These are phyloP conservation scores for Amblyteles armatorius DNA, from an alignment of 2,888 invertebrate species.

Conservation along the genomic window DNA sequence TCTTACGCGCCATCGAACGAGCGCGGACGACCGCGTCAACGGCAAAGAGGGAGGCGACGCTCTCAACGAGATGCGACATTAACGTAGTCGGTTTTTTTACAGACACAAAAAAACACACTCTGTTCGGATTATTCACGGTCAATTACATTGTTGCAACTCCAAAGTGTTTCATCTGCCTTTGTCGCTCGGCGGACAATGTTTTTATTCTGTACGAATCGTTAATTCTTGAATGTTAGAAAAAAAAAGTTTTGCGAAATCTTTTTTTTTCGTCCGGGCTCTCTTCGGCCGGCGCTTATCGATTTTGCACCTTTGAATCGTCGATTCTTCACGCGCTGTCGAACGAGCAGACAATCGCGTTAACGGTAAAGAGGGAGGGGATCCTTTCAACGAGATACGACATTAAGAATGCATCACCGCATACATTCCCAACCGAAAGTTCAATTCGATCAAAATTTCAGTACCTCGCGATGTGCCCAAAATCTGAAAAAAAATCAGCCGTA, in stretches of 20 bases:
- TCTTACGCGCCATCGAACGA: neutral
- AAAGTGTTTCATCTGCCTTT: neutral
- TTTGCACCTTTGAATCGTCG: neutral
- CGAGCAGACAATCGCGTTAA: neutral
- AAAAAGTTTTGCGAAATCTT: neutral
- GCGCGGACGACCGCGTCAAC: neutral
- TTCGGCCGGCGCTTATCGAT: neutral
- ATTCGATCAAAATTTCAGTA: no score
- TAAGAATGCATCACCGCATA: no score
- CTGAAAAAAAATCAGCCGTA: no score
- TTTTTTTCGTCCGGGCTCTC: neutral
- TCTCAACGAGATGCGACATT: neutral
- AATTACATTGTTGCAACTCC: conserved; percentile 5
- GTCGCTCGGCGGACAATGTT: neutral
- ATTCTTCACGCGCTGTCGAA: conserved; percentile 12
- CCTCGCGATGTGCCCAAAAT: no score
- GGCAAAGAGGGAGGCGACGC: neutral
- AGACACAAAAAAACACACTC: no score
- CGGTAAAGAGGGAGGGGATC: neutral
- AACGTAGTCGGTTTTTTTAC: no score
- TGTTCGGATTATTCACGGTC: neutral
- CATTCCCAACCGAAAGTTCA: no score
- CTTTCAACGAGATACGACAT: conserved; percentile 11
- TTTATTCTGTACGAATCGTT: neutral
- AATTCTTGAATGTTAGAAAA: neutral